phyloP scores from a whole-genome alignment of 2,113 vertebrate genomes.

The Psettodes erumei region DNA sequence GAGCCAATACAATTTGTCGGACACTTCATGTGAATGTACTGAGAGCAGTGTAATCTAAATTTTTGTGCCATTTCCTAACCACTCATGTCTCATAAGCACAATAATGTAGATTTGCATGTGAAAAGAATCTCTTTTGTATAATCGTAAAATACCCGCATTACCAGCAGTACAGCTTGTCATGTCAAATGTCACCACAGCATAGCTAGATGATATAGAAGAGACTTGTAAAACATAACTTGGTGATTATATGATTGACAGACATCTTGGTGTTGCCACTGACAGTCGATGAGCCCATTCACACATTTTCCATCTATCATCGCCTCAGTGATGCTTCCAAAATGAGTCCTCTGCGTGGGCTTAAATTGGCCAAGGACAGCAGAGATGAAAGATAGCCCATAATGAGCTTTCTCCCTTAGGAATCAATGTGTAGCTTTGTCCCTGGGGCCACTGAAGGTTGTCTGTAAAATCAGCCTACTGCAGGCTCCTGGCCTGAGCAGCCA shows the following conservation, averaged over 20 bases:
- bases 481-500: constrained; percentile 21
- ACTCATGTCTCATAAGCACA: neutral
- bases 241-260: constrained; percentile 19
- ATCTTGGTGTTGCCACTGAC: constrained; percentile 22
- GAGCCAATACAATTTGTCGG: constrained; percentile 9
- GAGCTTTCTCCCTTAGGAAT: constrained; percentile 73
- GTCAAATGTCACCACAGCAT: neutral
- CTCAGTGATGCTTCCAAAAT: constrained; percentile 55
- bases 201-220: neutral
- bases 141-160: neutral
- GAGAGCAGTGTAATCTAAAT: neutral
- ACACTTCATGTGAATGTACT: neutral
- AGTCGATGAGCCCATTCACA: constrained; percentile 49
- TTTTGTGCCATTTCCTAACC: neutral
- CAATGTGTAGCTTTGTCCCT: constrained; percentile 65
- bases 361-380: constrained; percentile 75
- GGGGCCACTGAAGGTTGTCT: constrained; percentile 68
- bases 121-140: neutral
- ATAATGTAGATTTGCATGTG: neutral
- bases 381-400: constrained; percentile 76
- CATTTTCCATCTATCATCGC: constrained; percentile 52
- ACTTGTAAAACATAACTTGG: constrained; percentile 11
- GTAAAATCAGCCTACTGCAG: constrained; percentile 55
- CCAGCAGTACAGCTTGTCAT: neutral
- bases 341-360: constrained; percentile 59